phyloP scores from a whole-genome alignment of 2,888 invertebrate genomes.

The Cryptus armator region DNA sequence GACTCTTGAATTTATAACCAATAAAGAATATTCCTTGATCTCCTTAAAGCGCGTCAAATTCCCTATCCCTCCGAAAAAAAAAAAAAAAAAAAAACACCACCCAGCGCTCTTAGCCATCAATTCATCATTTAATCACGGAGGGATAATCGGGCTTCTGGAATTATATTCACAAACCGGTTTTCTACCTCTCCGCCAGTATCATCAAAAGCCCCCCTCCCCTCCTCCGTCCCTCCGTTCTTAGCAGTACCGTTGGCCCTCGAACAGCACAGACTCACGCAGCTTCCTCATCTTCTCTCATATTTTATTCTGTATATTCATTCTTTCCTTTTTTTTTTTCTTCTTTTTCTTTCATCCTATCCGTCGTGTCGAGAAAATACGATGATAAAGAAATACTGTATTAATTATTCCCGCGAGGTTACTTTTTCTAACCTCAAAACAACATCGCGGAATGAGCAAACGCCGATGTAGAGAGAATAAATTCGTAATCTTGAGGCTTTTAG shows the following conservation, averaged over 20 bases:
- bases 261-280: conserved; percentile 16
- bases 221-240: conserved; percentile 6
- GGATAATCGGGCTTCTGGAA: conserved; percentile 74
- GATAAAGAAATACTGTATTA: not conserved
- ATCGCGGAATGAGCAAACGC: conserved; percentile 6
- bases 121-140: conserved; percentile 70
- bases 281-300: conserved; percentile 25
- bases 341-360: not conserved
- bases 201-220: conserved; percentile 42
- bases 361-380: conserved; percentile 6
- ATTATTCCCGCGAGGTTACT: not conserved
- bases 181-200: conserved; percentile 21
- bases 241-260: conserved; percentile 19
- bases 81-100: conserved; percentile 1
- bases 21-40: conserved; percentile 7
- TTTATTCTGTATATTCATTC: conserved; percentile 14
- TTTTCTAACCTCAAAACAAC: not conserved
- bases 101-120: conserved; percentile 27
- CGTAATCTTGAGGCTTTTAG: conserved; percentile 2
- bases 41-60: conserved; percentile 20
- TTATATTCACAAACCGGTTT: conserved; percentile 76
- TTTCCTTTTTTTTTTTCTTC: not conserved
- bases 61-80: conserved; percentile 9
- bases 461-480: conserved; percentile 21
- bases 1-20: conserved; percentile 35